Evolutionary conservation across 2,888 invertebrate species (phyloP), one percentile per base, ranked within the genome.

Genomic region (Tridacna crocea): DNA sequence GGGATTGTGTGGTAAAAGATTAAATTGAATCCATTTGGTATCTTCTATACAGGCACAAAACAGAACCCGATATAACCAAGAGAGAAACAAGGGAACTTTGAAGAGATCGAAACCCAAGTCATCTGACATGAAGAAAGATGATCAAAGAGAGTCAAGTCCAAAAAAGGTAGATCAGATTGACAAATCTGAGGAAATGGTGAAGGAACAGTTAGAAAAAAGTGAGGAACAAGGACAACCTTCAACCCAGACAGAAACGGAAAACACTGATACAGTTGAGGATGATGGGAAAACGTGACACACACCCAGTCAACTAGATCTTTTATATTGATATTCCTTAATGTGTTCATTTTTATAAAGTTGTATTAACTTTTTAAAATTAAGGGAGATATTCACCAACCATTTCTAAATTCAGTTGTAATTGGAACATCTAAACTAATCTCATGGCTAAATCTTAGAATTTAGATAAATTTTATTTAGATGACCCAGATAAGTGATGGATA

Each of bases 31-130:
- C 36, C 36, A 4, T 2, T 36, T 36, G 2, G 36, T 36, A 36
- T 36, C 8, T 36, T 36, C 36, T 8, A 46, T 73, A n/a, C 46
- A 86, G 86, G 78, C 78, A 66, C 83, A 86, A 58, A 83, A 86
- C 47, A 72, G 86, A 22, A 80, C 80, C 46, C 61, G 80, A 24
- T 86, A 86, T 75, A 63, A 80, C 13, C 86, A 86, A 63, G 86
- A 86, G 47, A 80, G 86, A 51, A 80, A 66, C 17, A 82, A 81
- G 60, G 80, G 83, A 36, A 66, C 61, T 17, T 48, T 51, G 15
- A 81, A 79, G 48, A 79, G 66, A 74, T 79, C 84, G 3, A 81
- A 76, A 63, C 72, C 79, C 22, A 83, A 80, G 58, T 70, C 81
- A 22, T 65, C 75, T 19, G 79, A 83, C 26, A 65, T 75, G 58